phyloP scores from a whole-genome alignment of 2,113 vertebrate genomes.

The Cricetomys ansorgei region DNA sequence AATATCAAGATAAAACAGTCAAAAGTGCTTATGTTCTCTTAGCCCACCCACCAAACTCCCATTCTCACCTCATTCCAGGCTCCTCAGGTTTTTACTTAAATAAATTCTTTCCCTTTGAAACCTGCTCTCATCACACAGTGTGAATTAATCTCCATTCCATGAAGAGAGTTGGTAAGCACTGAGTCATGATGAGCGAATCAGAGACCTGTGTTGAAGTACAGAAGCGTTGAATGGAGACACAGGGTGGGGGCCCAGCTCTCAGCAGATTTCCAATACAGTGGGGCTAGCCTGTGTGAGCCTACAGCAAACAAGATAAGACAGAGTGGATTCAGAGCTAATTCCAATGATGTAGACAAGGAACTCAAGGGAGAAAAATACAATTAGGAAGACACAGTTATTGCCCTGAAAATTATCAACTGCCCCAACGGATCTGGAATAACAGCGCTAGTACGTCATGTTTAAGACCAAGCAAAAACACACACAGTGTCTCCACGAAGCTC shows the following conservation, averaged over 20 bases:
- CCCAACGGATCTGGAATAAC: constrained; percentile 60
- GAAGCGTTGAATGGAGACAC: rapidly evolving
- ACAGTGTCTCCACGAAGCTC: neutral
- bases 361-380: constrained; percentile 56
- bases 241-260: rapidly evolving
- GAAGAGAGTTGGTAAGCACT: neutral
- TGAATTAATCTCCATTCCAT: neutral
- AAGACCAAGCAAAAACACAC: neutral
- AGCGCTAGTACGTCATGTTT: neutral
- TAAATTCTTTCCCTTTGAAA: neutral
- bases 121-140: neutral
- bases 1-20: neutral
- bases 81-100: neutral
- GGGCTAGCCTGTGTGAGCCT: neutral
- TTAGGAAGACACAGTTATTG: constrained; percentile 72
- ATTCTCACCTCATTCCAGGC: neutral
- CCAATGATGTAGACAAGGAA: neutral
- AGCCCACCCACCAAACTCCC: neutral
- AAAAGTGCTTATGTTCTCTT: neutral
- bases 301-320: constrained; percentile 68
- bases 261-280: neutral
- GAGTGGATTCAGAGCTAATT: constrained; percentile 58
- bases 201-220: no score
- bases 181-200: neutral
- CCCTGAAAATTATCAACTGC: constrained; percentile 71